A percentile compares a stretch with the other conserved stretches of the same genome.
These are phyloP conservation scores for Sarcophaga variegata DNA, from an alignment of 2,888 invertebrate genomes.

Conservation along the genomic window DNA sequence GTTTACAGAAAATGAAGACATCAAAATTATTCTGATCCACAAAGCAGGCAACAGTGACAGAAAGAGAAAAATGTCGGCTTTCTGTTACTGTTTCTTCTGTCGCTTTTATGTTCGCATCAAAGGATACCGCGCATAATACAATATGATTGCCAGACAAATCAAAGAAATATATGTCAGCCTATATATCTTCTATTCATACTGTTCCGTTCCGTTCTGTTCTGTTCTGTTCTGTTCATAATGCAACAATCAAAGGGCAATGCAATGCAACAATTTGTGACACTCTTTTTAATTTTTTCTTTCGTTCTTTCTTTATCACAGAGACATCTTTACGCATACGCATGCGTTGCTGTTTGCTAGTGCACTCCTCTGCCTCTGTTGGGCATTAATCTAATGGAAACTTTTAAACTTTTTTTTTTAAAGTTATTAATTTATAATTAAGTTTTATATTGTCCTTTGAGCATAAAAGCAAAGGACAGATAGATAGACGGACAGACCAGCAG, in stretches of 20 bases:
- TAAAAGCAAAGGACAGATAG: neutral
- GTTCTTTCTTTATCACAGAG: neutral
- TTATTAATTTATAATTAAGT: conserved; percentile 70
- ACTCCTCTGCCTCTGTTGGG: conserved; percentile 12
- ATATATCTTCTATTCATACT: neutral
- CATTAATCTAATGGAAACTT: conserved; percentile 68
- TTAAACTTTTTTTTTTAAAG: conserved; percentile 26
- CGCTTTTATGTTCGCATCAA: conserved; percentile 18
- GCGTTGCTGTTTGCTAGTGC: conserved; percentile 1
- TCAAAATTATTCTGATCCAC: no score
- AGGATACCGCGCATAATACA: conserved; percentile 8
- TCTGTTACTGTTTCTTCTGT: neutral
- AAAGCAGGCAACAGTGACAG: neutral
- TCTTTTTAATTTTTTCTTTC: neutral
- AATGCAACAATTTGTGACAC: conserved; percentile 55
- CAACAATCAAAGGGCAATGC: conserved; percentile 33
- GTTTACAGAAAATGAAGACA: no score
- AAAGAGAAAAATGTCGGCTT: neutral
- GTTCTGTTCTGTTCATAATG: conserved; percentile 43
- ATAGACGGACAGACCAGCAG: neutral
- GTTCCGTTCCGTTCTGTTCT: neutral
- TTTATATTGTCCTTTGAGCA: conserved; percentile 48
- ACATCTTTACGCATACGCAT: neutral
- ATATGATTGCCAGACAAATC: conserved; percentile 25
- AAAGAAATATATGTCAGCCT: neutral